Evolutionary conservation across 2,113 vertebrate species (phyloP).

Genomic region (Bostrychus sinensis): DNA sequence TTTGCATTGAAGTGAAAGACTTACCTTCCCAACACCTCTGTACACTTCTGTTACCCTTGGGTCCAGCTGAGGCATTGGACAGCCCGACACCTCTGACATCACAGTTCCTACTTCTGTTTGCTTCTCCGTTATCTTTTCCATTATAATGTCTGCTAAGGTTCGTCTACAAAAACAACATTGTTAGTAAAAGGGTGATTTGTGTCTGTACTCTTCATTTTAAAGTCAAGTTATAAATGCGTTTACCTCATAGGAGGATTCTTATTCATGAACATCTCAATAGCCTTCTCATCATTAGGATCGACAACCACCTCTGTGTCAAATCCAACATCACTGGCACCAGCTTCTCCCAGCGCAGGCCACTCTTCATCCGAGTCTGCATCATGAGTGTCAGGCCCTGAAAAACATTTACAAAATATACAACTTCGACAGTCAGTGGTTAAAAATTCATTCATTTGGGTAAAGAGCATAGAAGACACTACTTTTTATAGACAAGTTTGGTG

Average conservation of each 20-base stretch:
- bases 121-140: conserved; percentile 98
- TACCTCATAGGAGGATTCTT: conserved; percentile 92
- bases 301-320: conserved; percentile 78
- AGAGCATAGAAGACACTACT: too few relatives aligned
- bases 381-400: conserved; percentile 66
- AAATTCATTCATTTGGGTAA: too few relatives aligned
- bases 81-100: conserved; percentile 89
- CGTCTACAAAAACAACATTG: conserved; percentile 72
- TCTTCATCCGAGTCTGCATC: conserved; percentile 89
- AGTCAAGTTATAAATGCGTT: background rate
- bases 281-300: conserved; percentile 89
- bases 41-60: conserved; percentile 92
- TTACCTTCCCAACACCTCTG: conserved; percentile 89
- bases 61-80: conserved; percentile 88
- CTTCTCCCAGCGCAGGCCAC: conserved; percentile 86
- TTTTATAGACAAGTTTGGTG: too few relatives aligned
- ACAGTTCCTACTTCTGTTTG: conserved; percentile 92
- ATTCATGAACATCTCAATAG: conserved; percentile 97
- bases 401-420: background rate
- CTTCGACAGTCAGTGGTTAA: background rate
- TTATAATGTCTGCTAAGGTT: conserved; percentile 94
- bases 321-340: conserved; percentile 64
- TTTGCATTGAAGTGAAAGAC: background rate
- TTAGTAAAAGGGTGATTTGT: background rate
- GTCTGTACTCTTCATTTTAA: background rate